Evolutionary conservation across 2,797 vertebrate genomes (phyloP), one percentile per base, ranked within the genome.

Genomic region (Tenualosa ilisha): DNA sequence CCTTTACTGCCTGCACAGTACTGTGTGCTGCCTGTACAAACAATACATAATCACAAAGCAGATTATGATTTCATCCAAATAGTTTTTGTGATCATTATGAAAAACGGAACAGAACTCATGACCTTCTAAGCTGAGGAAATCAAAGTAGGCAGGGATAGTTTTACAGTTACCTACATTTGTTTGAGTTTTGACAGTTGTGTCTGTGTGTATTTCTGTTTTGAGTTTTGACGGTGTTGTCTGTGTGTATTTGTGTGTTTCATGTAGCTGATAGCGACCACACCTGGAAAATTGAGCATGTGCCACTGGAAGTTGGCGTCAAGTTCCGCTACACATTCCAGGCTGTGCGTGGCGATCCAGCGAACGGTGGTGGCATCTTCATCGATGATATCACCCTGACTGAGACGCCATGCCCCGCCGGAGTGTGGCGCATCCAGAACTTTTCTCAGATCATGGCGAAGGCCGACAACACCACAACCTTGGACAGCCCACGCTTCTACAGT

Each of bases 251-350:
- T 81, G 24, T 83, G 83, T 63, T 9, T 81, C 51, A 4, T 53
- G 9, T 84, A 97, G 96, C 91, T 81, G 94, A 95, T 56, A 51
- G 12, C 3, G 95, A 96, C 88, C 88, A 93, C 26, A 87, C 88
- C 0, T 99, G 98, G 98, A 97, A 97, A 91, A 97, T 98, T 31
- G 96, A 94, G 37, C 97, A 98, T 0, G 95, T 98, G 51, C 94
- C 95, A 1, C 86, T 99, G 87, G 93, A 91, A 0, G 93, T 94
- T 0, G 93, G 93, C 50, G 94, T 87, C 86, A 98, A 98, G 86
- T 99, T 98, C 90, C 97, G 97, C 79, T 99, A 98, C 65, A 81
- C 95, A 51, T 98, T 98, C 93, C 97, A 98, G 90, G 97, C 94
- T 0, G 87, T 95, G 20, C 95, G 93, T 0, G 96, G 96, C 0